Evolutionary conservation across 2,888 invertebrate genomes (phyloP).

Genomic region (Belgica antarctica): DNA sequence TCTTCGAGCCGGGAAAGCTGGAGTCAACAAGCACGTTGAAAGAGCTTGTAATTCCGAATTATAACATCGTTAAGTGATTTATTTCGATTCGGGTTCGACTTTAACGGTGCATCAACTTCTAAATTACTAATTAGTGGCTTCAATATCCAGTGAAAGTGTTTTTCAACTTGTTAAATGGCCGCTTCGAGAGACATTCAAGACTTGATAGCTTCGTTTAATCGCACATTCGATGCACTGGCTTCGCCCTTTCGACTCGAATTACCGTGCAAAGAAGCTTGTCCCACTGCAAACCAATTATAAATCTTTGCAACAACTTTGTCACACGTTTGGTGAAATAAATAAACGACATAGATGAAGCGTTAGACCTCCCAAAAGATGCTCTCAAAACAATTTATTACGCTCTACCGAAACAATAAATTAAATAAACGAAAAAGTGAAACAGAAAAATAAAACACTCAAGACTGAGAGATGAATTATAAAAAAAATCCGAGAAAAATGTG

Average conservation of each 20-base stretch:
- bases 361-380: constrained; percentile 42
- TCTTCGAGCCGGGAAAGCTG: no score
- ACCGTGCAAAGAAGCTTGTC: background rate
- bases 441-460: constrained; percentile 22
- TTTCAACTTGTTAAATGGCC: background rate
- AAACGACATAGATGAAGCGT: background rate
- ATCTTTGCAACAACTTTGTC: background rate
- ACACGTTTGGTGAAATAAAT: constrained; percentile 1
- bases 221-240: background rate
- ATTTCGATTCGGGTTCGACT: background rate
- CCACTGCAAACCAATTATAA: background rate
- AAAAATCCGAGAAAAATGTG: background rate
- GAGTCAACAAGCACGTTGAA: constrained; percentile 27
- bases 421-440: constrained; percentile 18
- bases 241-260: background rate
- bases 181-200: constrained; percentile 5
- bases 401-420: constrained; percentile 32
- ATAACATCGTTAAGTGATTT: constrained; percentile 29
- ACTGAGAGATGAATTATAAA: constrained; percentile 32
- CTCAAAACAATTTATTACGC: constrained; percentile 34
- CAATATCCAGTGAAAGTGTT: background rate
- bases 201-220: background rate
- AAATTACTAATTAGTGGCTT: constrained; percentile 28
- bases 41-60: constrained; percentile 22
- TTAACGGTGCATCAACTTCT: background rate